These are phyloP conservation scores for Anoura caudifer DNA, from an alignment of 2,113 vertebrate species.

Conservation along the genomic window DNA sequence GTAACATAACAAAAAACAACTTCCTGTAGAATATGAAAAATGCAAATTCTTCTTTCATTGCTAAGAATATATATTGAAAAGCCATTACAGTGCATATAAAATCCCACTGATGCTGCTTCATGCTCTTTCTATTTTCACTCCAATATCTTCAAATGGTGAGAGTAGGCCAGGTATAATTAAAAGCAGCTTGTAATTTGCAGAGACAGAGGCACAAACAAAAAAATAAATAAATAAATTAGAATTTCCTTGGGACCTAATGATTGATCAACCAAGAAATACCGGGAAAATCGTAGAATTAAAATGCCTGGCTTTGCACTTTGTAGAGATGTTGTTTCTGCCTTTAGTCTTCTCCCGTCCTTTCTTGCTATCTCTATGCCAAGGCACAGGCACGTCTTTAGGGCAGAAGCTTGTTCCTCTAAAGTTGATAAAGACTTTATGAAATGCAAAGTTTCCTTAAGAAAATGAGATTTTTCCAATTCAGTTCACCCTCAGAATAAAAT, in stretches of 20 bases:
- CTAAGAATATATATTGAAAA: slow-evolving; percentile 74
- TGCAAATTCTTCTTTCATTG: slow-evolving; percentile 66
- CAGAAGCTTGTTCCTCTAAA: slow-evolving; percentile 60
- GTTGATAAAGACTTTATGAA: slow-evolving; percentile 77
- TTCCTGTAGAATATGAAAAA: slow-evolving; percentile 64
- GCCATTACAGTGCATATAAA: slow-evolving; percentile 63
- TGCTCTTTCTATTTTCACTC: slow-evolving; percentile 67
- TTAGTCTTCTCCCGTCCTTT: background rate
- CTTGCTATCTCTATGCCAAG: background rate
- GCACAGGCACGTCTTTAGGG: slow-evolving; percentile 48
- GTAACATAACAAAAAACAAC: slow-evolving; percentile 60
- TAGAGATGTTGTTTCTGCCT: background rate
- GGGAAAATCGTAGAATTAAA: slow-evolving; percentile 58
- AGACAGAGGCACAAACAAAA: background rate
- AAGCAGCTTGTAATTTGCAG: slow-evolving; percentile 63
- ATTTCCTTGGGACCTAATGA: slow-evolving; percentile 52
- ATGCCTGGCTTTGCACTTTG: background rate
- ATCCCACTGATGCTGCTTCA: slow-evolving; percentile 65
- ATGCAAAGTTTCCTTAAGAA: slow-evolving; percentile 75
- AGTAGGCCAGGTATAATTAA: slow-evolving; percentile 68
- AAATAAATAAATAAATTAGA: background rate
- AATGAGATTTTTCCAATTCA: slow-evolving; percentile 74
- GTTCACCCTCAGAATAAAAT: slow-evolving; percentile 73
- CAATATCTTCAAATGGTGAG: slow-evolving; percentile 65
- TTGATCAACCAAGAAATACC: slow-evolving; percentile 57